These are phyloP conservation scores for Drosophila biarmipes DNA, from an alignment of 1,140 invertebrate genomes.

Conservation along the genomic window DNA sequence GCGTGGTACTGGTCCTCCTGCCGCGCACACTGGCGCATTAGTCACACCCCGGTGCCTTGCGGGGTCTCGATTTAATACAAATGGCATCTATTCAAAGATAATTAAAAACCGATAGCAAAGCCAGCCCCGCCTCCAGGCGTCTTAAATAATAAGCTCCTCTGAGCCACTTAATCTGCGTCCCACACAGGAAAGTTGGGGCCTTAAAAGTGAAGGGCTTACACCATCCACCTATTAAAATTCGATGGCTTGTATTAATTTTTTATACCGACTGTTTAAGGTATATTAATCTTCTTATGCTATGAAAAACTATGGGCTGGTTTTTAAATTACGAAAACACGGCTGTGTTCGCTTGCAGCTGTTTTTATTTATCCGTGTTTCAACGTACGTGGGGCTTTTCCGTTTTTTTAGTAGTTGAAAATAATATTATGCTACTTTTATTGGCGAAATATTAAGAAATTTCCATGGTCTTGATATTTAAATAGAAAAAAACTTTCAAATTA, in stretches of 20 bases:
- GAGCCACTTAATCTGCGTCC: slow-evolving; percentile 21
- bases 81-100: slow-evolving; percentile 68
- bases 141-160: slow-evolving; percentile 15
- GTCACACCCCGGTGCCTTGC: slow-evolving; percentile 43
- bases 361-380: neutral
- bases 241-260: neutral
- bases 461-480: no score
- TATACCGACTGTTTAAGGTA: neutral
- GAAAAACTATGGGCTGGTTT: neutral
- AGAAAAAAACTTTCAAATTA: no score
- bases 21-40: slow-evolving; percentile 53
- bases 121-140: slow-evolving; percentile 11
- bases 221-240: neutral
- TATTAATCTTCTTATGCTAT: neutral
- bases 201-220: neutral
- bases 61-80: slow-evolving; percentile 54
- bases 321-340: neutral
- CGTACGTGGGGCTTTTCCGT: no score
- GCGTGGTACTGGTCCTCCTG: slow-evolving; percentile 21
- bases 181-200: neutral
- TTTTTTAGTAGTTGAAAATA: neutral
- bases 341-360: neutral
- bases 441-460: neutral
- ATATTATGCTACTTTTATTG: neutral
- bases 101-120: slow-evolving; percentile 71